Percentiles rank a stretch among this genome's conserved stretches.
These are phyloP conservation scores for Drusus annulatus DNA, from an alignment of 1,140 invertebrate species.

Conservation along the genomic window DNA sequence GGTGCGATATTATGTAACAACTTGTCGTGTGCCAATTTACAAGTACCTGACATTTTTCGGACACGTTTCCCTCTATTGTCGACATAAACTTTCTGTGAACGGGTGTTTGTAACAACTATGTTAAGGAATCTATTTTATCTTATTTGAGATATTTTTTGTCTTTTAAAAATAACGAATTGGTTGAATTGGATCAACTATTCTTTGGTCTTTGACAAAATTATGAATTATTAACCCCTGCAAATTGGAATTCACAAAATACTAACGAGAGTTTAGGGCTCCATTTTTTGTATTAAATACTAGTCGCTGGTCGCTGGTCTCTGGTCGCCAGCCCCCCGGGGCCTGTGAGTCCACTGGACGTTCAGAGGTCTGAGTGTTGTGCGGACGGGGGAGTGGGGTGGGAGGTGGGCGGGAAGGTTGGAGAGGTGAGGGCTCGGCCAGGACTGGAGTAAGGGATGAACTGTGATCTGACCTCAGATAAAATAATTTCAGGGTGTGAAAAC, in stretches of 20 bases:
- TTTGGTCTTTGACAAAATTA: no score
- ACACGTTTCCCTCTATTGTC: no score
- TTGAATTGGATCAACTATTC: no score
- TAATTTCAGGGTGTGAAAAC: no score
- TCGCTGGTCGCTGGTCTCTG: background rate
- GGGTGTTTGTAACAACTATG: no score
- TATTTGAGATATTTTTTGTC: no score
- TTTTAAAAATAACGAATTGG: no score
- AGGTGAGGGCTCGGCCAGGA: background rate
- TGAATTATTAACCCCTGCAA: background rate
- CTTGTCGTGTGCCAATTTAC: no score
- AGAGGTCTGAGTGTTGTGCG: constrained; percentile 27
- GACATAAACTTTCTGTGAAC: no score
- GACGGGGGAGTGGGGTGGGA: constrained; percentile 11
- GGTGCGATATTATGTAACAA: no score
- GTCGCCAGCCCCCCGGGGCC: constrained; percentile 8
- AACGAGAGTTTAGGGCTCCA: constrained; percentile 35
- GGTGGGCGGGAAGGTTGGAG: background rate
- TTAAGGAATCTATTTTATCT: no score
- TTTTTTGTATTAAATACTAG: constrained; percentile 44
- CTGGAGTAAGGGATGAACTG: background rate
- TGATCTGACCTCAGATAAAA: background rate
- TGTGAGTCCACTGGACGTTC: constrained; percentile 31
- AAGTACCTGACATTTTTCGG: no score
- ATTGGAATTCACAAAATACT: constrained; percentile 30